Conservation (phyloP, 64 coral and sea anemone species). For the Platygyra sinensis region DNA sequence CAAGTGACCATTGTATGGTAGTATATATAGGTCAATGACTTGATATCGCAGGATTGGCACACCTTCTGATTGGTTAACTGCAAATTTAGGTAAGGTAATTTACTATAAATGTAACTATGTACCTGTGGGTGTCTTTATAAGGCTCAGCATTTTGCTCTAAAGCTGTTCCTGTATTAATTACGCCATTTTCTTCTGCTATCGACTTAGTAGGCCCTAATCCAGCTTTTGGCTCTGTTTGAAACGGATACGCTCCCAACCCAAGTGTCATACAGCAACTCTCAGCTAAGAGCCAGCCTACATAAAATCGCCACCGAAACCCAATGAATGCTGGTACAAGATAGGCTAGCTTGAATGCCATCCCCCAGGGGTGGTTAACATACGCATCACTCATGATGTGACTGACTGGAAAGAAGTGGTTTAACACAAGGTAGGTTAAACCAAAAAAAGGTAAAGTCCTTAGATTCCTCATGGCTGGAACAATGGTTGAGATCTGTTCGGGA, state of each 20-base stretch:
- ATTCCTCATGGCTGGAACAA: conserved; percentile 70
- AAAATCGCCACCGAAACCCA: conserved; percentile 95
- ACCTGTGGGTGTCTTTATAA: conserved; percentile 79
- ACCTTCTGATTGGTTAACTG: too few species aligned
- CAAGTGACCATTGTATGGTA: too few species aligned
- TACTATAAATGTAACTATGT: too few species aligned
- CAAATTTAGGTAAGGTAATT: too few species aligned
- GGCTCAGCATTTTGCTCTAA: background rate
- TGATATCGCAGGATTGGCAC: too few species aligned
- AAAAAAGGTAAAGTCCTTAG: conserved; percentile 58
- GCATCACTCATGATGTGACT: conserved; percentile 73
- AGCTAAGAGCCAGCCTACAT: conserved; percentile 95
- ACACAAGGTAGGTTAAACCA: conserved; percentile 62
- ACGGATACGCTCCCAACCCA: conserved; percentile 90
- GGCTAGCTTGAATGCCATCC: conserved; percentile 66
- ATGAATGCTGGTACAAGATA: conserved; percentile 93
- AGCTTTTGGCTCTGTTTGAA: conserved; percentile 78
- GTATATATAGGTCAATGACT: too few species aligned
- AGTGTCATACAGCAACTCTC: conserved; percentile 87
- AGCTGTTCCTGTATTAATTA: conserved; percentile 21
- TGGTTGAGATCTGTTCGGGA: conserved; percentile 69
- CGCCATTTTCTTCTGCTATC: conserved; percentile 30
- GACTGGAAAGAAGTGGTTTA: conserved; percentile 83
- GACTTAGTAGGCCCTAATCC: conserved; percentile 85
- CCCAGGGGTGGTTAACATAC: conserved; percentile 85